Conservation (phyloP, 2,888 invertebrate genomes). For the Crematogaster levior region DNA sequence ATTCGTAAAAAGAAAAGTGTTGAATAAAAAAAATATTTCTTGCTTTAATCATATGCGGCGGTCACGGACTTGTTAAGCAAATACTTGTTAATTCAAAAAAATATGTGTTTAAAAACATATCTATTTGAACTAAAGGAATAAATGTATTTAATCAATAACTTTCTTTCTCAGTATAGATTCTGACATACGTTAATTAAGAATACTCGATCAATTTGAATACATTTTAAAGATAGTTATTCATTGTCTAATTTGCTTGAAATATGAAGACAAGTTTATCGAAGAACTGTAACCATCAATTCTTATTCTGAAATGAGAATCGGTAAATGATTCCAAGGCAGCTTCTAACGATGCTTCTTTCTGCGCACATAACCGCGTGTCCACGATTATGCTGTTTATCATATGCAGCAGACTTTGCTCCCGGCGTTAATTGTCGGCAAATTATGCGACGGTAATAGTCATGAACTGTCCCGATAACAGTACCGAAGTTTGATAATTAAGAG, state of each 20-base stretch:
- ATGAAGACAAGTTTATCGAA: constrained; percentile 11
- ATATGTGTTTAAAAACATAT: too few species aligned
- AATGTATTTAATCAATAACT: too few species aligned
- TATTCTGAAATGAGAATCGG: constrained; percentile 5
- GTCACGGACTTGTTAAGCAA: too few species aligned
- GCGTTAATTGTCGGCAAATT: constrained; percentile 48
- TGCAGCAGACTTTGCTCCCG: constrained; percentile 29
- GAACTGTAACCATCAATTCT: constrained; percentile 15
- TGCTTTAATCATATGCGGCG: too few species aligned
- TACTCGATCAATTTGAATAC: too few species aligned
- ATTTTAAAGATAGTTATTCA: neutral
- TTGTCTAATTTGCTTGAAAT: neutral
- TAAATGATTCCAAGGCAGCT: constrained; percentile 22
- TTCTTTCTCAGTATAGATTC: too few species aligned
- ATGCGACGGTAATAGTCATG: constrained; percentile 42
- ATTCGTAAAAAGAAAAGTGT: too few species aligned
- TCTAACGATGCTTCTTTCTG: neutral
- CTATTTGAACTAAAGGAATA: too few species aligned
- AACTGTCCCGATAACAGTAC: constrained; percentile 31
- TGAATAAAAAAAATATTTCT: too few species aligned
- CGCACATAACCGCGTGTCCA: neutral
- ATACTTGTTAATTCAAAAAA: too few species aligned
- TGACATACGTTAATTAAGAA: neutral
- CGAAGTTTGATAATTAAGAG: constrained; percentile 47
- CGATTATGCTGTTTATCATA: constrained; percentile 28